A percentile compares a stretch with the other conserved stretches of the same genome.
Conservation (phyloP, 1,140 invertebrate species). For the Holotrichia oblita region DNA sequence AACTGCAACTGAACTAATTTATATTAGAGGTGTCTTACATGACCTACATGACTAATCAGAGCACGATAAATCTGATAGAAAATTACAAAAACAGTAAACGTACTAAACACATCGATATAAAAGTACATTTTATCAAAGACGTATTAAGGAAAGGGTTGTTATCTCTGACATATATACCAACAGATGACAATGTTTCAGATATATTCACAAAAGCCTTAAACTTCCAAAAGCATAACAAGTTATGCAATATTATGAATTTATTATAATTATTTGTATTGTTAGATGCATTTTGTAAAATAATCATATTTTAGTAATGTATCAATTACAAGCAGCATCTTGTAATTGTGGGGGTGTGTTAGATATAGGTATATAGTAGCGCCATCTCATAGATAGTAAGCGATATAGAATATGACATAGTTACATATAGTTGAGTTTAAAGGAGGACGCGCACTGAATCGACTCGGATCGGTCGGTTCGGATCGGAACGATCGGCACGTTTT, state of each 20-base stretch:
- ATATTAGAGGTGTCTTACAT: neutral
- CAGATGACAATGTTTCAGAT: neutral
- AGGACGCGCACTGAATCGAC: too few relatives aligned
- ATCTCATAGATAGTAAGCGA: neutral
- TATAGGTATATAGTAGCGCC: neutral
- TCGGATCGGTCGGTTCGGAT: too few relatives aligned
- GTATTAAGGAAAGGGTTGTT: neutral
- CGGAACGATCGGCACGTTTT: too few relatives aligned
- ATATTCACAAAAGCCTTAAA: constrained; percentile 20
- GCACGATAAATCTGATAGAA: constrained; percentile 9
- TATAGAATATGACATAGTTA: too few relatives aligned
- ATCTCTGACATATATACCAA: neutral
- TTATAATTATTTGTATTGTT: constrained; percentile 17
- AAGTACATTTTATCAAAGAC: constrained; percentile 28
- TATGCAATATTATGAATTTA: constrained; percentile 12
- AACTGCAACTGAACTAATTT: constrained; percentile 14
- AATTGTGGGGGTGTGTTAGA: constrained; percentile 4
- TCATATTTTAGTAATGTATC: neutral
- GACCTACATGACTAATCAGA: constrained; percentile 15
- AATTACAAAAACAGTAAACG: constrained; percentile 28
- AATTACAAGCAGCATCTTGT: constrained; percentile 4
- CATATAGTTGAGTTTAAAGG: too few relatives aligned
- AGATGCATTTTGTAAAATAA: constrained; percentile 7
- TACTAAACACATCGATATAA: constrained; percentile 15
- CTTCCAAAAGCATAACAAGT: neutral